phyloP scores from a whole-genome alignment of 1,140 invertebrate genomes.

The Zaprionus ornatus region DNA sequence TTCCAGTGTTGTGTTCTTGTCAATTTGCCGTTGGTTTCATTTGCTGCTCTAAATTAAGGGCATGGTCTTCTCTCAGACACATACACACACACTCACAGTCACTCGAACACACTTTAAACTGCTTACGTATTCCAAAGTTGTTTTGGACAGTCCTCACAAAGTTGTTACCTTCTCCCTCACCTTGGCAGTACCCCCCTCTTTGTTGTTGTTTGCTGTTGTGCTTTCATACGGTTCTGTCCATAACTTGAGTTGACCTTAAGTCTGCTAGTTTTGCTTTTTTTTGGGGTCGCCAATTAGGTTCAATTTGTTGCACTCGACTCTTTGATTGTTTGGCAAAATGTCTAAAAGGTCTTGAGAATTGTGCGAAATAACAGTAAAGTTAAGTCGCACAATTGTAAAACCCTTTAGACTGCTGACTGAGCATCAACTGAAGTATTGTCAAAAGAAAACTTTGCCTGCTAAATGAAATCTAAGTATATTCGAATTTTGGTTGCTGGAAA shows the following conservation, averaged over 20 bases:
- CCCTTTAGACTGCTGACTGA: not conserved
- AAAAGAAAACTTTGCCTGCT: not conserved
- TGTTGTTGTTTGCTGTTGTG: conserved; percentile 1
- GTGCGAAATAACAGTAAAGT: not conserved
- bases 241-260: conserved; percentile 30
- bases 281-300: conserved; percentile 43
- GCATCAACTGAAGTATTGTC: not conserved
- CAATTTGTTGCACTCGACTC: conserved; percentile 48
- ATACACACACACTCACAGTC: not conserved
- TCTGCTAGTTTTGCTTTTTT: not conserved
- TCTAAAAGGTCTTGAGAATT: not conserved
- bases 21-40: conserved; percentile 1
- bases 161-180: conserved; percentile 16
- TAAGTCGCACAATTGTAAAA: not conserved
- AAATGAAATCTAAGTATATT: not conserved
- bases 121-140: conserved; percentile 37
- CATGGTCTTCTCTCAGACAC: not conserved
- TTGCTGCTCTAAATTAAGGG: conserved; percentile 24
- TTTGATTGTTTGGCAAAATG: conserved; percentile 39
- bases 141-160: conserved; percentile 12
- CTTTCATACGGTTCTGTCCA: conserved; percentile 12
- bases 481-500: not conserved
- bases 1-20: not conserved
- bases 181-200: conserved; percentile 12
- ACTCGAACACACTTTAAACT: conserved; percentile 15